Base-by-base conservation (phyloP, 2,113 vertebrate genomes). In the Sander vitreus region DNA sequence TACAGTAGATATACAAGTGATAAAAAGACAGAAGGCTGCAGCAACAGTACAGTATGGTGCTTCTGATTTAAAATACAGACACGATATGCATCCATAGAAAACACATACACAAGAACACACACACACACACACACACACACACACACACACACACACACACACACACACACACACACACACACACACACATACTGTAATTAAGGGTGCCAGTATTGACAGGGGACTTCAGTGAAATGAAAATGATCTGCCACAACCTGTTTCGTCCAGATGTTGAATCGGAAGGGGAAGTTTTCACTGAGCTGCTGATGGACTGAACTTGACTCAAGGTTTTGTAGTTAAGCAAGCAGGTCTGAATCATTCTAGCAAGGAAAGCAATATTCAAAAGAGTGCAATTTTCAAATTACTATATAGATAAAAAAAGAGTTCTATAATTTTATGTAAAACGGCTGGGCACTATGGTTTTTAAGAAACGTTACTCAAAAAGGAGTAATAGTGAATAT, bases 221-320 rank as follows among this genome's bases (percentile, higher is more conserved):
- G 27, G 33, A 78, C 58, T 47, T 59, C 25, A 73, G 62, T 65
- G 59, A 76, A 71, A 72, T 19, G 33, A 60, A 45, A 69, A 36
- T 54, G 36, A 7, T 25, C 50, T 66, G 47, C 62, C 23, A 16
- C 69, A 68, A 43, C 36, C 66, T 73, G 73, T 39, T 60, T 18
- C 14, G 21, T 23, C 74, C 81, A 90, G 80, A 85, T 90, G 86
- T 75, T 64, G 78, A 71, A 27, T 18, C 63, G 73, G 58, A 76
- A 0, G 2, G 7, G 7, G 12, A 7, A 3, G 11, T 36, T 53
- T 53, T 53, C 23, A 70, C 47, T 14, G 53, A 76, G 65, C 43
- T 55, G 73, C 75, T 78, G 57, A 80, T 43, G 18, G 55, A n/a
- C 48, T 50, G 7, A 84, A 63, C 60, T 71, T 74, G 12, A 73